These are phyloP conservation scores for Hydrolagus affinis DNA, from an alignment of 2,113 vertebrate genomes.

Conservation along the genomic window DNA sequence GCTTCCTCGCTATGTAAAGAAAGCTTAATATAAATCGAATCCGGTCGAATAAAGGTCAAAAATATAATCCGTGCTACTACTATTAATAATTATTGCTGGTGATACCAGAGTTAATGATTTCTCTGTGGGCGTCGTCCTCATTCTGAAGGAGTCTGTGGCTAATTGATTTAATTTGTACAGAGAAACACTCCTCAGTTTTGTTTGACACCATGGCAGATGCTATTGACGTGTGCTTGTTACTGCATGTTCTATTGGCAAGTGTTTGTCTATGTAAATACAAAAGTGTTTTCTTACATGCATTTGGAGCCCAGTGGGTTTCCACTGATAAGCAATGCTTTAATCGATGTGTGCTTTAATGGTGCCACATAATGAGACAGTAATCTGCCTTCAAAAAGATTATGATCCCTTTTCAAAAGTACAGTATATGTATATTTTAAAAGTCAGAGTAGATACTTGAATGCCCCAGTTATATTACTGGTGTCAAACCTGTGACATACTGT, in stretches of 20 bases:
- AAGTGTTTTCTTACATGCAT: slow-evolving; percentile 44
- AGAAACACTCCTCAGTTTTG: slow-evolving; percentile 28
- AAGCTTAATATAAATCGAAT: neutral
- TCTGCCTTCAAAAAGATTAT: too few relatives aligned
- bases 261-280: slow-evolving; percentile 33
- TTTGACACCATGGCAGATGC: slow-evolving; percentile 39
- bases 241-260: slow-evolving; percentile 41
- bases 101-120: neutral
- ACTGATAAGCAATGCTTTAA: slow-evolving; percentile 41
- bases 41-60: neutral
- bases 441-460: too few relatives aligned
- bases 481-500: too few relatives aligned
- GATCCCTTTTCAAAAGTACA: too few relatives aligned
- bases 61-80: neutral
- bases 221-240: slow-evolving; percentile 43
- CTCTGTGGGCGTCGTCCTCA: neutral
- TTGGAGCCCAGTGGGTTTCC: slow-evolving; percentile 47
- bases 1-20: neutral
- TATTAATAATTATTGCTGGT: neutral
- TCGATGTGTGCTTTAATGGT: slow-evolving; percentile 18
- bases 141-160: neutral
- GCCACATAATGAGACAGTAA: neutral
- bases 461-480: too few relatives aligned
- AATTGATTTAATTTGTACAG: slow-evolving; percentile 9
- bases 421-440: too few relatives aligned